Base-by-base conservation (phyloP, 2,113 vertebrate species). In the Corvus moneduloides region DNA sequence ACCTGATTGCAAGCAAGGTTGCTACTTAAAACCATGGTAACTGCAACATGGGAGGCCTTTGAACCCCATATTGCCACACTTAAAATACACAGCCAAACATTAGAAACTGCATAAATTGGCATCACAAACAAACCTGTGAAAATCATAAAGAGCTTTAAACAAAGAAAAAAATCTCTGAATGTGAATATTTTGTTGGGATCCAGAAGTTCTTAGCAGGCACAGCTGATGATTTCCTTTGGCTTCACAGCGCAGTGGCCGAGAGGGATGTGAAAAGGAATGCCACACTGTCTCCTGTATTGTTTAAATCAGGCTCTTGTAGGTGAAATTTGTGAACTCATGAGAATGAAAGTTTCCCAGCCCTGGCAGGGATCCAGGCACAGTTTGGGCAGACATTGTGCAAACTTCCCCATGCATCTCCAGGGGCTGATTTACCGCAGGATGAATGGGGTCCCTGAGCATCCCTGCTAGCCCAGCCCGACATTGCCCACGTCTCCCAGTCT, bases 321-420 rank as follows among this genome's bases (percentile, higher is more conserved):
- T 93, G 90, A 84, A 89, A 96, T 96, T 71, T 84, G 90, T 95
- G 95, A 93, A 87, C 90, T 86, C 85, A 43, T 37, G 72, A 95
- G 92, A 96, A 96, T 41, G 92, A 95, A 93, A 90, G 86, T 83
- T 87, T 72, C 76, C 41, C 54, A 81, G 88, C 16, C 14, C 92
- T 96, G 96, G 96, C 90, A 0, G 37, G 10, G n/a, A 69, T 93
- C 94, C 96, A 96, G 73, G 56, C 52, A 49, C 73, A 59, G 44
- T 77, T 78, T 88, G 92, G 76, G 88, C 88, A 95, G 94, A 87
- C 72, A 24, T 64, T 87, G 80, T 75, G 69, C 85, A 56, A 93
- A 93, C 88, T 93, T 95, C 86, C 90, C 91, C 0, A 1, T 3
- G 9, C 80, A 73, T 73, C 89, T 94, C 91, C 73, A 26, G 80